Evolutionary conservation across 2,888 invertebrate species (phyloP).

Genomic region (Leucozona laternaria): DNA sequence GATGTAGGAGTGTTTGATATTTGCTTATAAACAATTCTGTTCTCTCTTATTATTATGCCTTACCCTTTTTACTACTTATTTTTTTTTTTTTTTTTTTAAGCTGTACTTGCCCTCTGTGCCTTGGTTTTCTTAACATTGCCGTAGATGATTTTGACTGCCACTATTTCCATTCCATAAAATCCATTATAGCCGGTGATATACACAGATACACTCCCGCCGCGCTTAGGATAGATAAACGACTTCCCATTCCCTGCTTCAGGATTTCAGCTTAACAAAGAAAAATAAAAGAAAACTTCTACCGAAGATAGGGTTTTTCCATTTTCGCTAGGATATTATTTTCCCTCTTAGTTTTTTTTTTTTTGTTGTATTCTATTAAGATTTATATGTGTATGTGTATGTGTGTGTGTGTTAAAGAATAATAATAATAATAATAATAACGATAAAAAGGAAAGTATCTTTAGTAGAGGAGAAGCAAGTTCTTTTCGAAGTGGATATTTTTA

Average conservation of each 20-base stretch:
- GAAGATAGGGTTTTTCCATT: conserved; percentile 60
- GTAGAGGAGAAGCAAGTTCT: neutral
- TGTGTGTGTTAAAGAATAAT: conserved; percentile 34
- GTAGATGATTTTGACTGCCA: conserved; percentile 69
- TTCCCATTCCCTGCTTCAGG: conserved; percentile 51
- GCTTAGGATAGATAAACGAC: conserved; percentile 73
- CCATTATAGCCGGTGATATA: conserved; percentile 71
- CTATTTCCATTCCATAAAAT: conserved; percentile 75
- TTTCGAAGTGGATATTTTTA: conserved; percentile 53
- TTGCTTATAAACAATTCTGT: conserved; percentile 56
- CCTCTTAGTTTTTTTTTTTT: conserved; percentile 8
- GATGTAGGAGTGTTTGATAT: conserved; percentile 32
- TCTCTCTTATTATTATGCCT: conserved; percentile 44
- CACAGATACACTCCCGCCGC: conserved; percentile 50
- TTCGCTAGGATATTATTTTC: conserved; percentile 46
- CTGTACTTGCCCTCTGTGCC: conserved; percentile 33
- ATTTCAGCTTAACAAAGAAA: conserved; percentile 41
- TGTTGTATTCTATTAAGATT: neutral
- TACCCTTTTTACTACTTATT: conserved; percentile 51
- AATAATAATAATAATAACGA: conserved; percentile 66
- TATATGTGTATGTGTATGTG: conserved; percentile 2
- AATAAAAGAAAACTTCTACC: conserved; percentile 29
- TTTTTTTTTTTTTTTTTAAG: conserved; percentile 4
- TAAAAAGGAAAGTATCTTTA: conserved; percentile 64
- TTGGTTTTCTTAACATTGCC: conserved; percentile 36